Evolutionary conservation across 2,888 invertebrate species (phyloP), one percentile per base, ranked within the genome.

Genomic region (Atherix ibis): DNA sequence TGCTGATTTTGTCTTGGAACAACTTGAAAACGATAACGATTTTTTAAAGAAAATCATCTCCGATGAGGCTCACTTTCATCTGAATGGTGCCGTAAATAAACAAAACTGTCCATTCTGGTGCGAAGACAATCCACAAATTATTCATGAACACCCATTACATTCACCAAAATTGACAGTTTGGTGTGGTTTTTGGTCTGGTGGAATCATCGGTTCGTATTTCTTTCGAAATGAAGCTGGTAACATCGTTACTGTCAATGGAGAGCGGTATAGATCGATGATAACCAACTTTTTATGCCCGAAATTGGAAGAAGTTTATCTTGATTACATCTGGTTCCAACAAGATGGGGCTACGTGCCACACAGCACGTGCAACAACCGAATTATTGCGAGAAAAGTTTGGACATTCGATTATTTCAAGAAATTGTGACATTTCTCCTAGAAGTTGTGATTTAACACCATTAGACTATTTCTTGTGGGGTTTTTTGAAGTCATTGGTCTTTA

Each of bases 381-480:
- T 22, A 22, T 22, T 22, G 22, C 6, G 10, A 22, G 6, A 6
- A 10, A 22, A 22, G 10, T 22, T 22, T 22, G 22, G 22, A 6
- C 6, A 22, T 22, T 8, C 6, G 6, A 8, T 22, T 6, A 22
- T 22, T 22, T 22, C 22, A 10, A 22, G 22, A 22, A 16, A 25
- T 22, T 6, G 22, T 22, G 22, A 8, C 22, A 22, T 8, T 22
- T 26, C 22, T 22, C 22, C 22, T 8, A 22, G 22, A 10, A 17
- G 27, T 5, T 39, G 39, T n/a, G 31, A 34, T 31, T 31, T 33
- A 12, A 39, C 39, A 22, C 36, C 35, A 9, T 9, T 33, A 2
- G 35, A 36, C 9, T 31, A 27, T 34, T 33, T 36, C 14, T 19
- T 39, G 17, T 36, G 33, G 31, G 31, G 31, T 8, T 33, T 33